phyloP scores from a whole-genome alignment of 1,140 invertebrate species.

The Brachionus rubens region DNA sequence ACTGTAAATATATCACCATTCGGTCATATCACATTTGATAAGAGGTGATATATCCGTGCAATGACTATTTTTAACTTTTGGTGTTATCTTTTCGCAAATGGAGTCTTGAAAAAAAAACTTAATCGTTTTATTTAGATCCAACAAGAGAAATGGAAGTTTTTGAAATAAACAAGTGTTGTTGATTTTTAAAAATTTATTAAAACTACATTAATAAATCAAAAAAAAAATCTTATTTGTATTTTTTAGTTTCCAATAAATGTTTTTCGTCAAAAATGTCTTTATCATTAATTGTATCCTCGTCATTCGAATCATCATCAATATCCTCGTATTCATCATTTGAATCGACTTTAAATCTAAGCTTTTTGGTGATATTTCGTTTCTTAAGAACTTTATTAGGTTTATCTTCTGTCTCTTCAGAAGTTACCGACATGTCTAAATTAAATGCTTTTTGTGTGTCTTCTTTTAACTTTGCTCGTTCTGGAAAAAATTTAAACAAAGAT shows the following conservation, averaged over 20 bases:
- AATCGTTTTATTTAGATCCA: too few species aligned
- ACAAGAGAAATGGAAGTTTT: too few species aligned
- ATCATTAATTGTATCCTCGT: not conserved
- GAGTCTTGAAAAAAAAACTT: too few species aligned
- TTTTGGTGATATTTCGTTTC: not conserved
- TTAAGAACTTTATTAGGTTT: not conserved
- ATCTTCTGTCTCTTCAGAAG: not conserved
- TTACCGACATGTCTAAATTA: not conserved
- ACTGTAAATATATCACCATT: too few species aligned
- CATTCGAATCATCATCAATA: not conserved
- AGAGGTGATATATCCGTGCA: too few species aligned
- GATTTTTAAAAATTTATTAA: too few species aligned
- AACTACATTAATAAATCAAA: too few species aligned
- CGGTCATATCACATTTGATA: too few species aligned
- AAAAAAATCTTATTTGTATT: constrained; percentile 1
- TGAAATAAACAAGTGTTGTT: too few species aligned
- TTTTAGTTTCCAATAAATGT: not conserved
- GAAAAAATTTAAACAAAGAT: constrained; percentile 40
- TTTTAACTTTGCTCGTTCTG: constrained; percentile 41
- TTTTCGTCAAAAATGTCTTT: not conserved
- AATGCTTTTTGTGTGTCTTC: constrained; percentile 24
- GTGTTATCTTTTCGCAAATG: too few species aligned
- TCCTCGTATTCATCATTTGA: not conserved
- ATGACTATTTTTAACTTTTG: too few species aligned
- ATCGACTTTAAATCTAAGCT: not conserved